phyloP scores from a whole-genome alignment of 2,888 invertebrate species.

The Eilema depressum region DNA sequence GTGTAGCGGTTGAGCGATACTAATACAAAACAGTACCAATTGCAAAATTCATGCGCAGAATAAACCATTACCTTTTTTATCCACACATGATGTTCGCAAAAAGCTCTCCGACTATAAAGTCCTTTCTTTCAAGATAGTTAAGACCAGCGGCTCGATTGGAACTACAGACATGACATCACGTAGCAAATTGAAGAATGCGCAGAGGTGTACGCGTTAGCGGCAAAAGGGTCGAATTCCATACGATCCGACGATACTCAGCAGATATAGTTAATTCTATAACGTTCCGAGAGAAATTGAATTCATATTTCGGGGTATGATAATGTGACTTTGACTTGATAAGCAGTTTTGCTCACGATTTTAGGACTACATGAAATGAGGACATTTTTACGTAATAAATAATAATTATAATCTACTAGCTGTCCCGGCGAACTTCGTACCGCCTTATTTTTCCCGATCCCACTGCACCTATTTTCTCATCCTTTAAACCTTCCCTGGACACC shows the following conservation, averaged over 20 bases:
- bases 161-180: slow-evolving; percentile 41
- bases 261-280: slow-evolving; percentile 41
- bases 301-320: slow-evolving; percentile 36
- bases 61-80: no score
- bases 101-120: neutral
- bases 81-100: neutral
- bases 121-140: slow-evolving; percentile 32
- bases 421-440: no score
- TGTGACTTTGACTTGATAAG: slow-evolving; percentile 2
- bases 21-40: no score
- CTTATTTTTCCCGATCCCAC: no score
- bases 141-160: slow-evolving; percentile 34
- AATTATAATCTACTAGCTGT: no score
- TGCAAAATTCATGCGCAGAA: no score
- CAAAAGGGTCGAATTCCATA: slow-evolving; percentile 49
- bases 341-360: neutral
- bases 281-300: slow-evolving; percentile 33
- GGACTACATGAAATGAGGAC: neutral
- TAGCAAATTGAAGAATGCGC: slow-evolving; percentile 49
- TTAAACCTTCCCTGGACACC: no score
- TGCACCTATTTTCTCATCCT: no score
- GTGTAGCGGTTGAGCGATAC: no score
- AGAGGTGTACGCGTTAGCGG: slow-evolving; percentile 39
- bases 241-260: slow-evolving; percentile 13
- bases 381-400: neutral